Evolutionary conservation across 2,113 vertebrate species (phyloP), one percentile per base, ranked within the genome.

Genomic region (Plotosus lineatus): DNA sequence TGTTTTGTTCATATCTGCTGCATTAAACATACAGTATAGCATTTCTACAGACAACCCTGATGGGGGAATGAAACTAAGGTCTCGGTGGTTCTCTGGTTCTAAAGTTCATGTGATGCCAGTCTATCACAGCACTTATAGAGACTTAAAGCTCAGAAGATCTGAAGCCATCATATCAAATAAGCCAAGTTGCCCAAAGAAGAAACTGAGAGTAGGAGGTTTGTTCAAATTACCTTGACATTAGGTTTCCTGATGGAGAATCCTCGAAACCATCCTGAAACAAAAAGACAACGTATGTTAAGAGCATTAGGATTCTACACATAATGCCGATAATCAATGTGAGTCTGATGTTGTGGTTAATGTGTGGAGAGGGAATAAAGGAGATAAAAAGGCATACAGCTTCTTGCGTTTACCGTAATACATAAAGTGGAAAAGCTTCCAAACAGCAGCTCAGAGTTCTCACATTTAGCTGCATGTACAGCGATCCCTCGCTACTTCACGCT

Each of bases 261-360:
- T 94, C 97, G 89, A 92, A 94, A 99, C 97, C 97, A 99, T 82
- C 96, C 97, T 99, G 91, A 79, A 96, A 96, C 42, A 77, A 81
- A 86, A 60, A 90, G 8, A 89, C 36, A 86, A 89, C 8, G 71
- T 66, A 2, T 58, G 31, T 44, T 31, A 72, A 44, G 53, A 61
- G 76, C 4, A 38, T 19, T 8, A 46, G 53, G 28, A 21, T 40
- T n/a, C 23, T 65, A 17, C 21, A 56, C 33, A 12, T 12, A 71
- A 19, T 46, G 6, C 7, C 4, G 23, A n/a, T n/a, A n/a, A n/a
- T n/a, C n/a, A n/a, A n/a, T n/a, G n/a, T 10, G 23, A 23, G 50
- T 36, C 48, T 56, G 63, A 51, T 79, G 77, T 55, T 78, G 63
- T 56, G 50, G 50, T 40, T 66, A 68, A 78, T 68, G 33, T 66